Base-by-base conservation (phyloP, 2,888 invertebrate genomes). In the Smittia aterrima region DNA sequence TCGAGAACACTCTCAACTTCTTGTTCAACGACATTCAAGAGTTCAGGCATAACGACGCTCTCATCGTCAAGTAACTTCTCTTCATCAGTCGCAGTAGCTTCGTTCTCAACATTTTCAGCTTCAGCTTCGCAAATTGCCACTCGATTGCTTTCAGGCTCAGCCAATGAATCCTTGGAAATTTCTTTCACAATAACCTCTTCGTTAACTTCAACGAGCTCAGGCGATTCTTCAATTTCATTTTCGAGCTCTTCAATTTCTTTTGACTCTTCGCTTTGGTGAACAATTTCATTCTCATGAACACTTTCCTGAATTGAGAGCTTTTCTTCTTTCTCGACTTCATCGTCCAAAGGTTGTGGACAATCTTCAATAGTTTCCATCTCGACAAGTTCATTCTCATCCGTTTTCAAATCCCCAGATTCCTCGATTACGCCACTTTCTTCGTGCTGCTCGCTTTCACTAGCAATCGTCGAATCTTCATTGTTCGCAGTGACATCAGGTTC, bases 161-260 rank as follows among this genome's bases (percentile, higher is more conserved):
- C 32, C 32, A 32, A 32, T 9, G 32, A 32, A 6, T 32, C 32
- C 32, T 32, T 32, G 3, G 32, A 32, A 6, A 9, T 32, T 32
- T 32, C 32, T 32, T 32, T 32, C 32, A 25, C 9, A 40, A 58
- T 38, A n/a, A 20, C 40, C 38, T 72, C 40, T 24, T 53, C 70
- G 38, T 54, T 68, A 18, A 47, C 68, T 32, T 32, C 32, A 32
- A 32, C 32, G 9, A 32, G 32, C 58, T 72, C 41, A 16, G 16
- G 13, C 27, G 40, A 22, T 54, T 75, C 66, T 22, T 75, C 67
- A 24, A n/a, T n/a, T n/a, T 75, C 74, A 62, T 67, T 32, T 27
- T 41, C 24, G 38, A 32, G 6, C 1, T 47, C 40, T 41, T 75
- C 76, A n/a, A 67, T 18, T 18, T 16, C 16, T 47, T 24, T n/a